Evolutionary conservation across 2,113 vertebrate genomes (phyloP), one percentile per base, ranked within the genome.

Genomic region (Alouatta palliata): DNA sequence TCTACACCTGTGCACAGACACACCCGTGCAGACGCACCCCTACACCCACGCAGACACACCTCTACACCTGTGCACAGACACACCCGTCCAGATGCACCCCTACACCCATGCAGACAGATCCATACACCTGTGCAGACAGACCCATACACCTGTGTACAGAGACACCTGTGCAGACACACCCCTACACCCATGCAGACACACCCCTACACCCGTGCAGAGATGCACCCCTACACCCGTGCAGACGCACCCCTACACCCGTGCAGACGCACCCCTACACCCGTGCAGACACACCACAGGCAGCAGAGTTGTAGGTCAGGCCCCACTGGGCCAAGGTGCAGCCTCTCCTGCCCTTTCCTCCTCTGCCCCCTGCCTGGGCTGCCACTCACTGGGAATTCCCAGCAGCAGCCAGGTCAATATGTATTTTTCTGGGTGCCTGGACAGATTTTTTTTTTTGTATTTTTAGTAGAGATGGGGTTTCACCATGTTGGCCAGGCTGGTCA

Each of bases 11-110:
- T 4, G 11, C 32, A 49, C 58, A 61, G 19, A 58, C 5, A 6
- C 21, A 23, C 40, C 5, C 20, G 19, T 4, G 11, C 32, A 49
- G 6, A 52, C 2, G 0, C 61, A 43, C n/a, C 4, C 21, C 4
- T 9, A 75, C 11, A 61, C 23, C 58, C 1, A 1, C 27, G 68
- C n/a, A 71, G 7, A 40, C 61, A 19, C 40, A 54, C 45, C 19
- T 49, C 35, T 21, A 3, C 2, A 70, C 68, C 64, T 45, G 43
- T 45, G 43, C 43, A 45, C 43, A 45, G 43, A 45, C 45, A 10
- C 5, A 5, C 40, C 40, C 4, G 32, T 17, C 8, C 40, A 56
- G 54, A 89, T 10, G 1, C 66, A 68, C 6, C 32, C 66, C 66
- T 16, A 35, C 68, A 70, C 68, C 35, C 1, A 6, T 27, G 58